Evolutionary conservation across 2,113 vertebrate species (phyloP), one percentile per base, ranked within the genome.

Genomic region (Neolamprologus kungweensis): DNA sequence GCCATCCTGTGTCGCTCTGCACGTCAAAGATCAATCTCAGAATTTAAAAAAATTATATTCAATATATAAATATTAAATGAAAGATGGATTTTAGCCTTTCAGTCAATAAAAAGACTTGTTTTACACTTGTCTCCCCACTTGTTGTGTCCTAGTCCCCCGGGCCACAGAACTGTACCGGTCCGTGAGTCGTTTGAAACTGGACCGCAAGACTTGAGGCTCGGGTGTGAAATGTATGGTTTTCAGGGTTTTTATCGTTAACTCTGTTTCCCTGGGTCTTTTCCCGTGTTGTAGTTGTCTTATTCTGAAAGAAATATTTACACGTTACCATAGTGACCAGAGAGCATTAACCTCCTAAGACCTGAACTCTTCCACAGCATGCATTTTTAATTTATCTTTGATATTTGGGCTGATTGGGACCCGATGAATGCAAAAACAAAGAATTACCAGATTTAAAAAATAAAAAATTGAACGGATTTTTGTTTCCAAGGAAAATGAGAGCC

Each of bases 81-180:
- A 47, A 17, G 21, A 47, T 17, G 40, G 23, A 28, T 47, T 75
- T 75, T 11, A 7, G 2, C n/a, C 13, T 0, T 45, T 26, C 37
- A 45, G 13, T 73, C 12, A 23, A 45, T 45, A 26, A 75, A 75
- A 73, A 73, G 13, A 17, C 21, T 19, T 75, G 3, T 75, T 75
- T 50, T 19, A 47, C 14, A 28, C 42, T 28, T 17, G n/a, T 21
- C 9, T 19, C 28, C 3, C 58, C 58, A 17, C 5, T 1, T 63
- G 16, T 63, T 33, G 17, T 35, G 16, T 33, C 60, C 12, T 65
- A 1, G 19, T 54, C 0, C 51, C 5, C 51, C 3, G 5, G 51
- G 9, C 51, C 19, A 21, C n/a, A 0, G 9, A 23, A 23, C 53
- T 0, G 53, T 23, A 54, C 0, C 0, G 5, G n/a, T 54, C 51